These are phyloP conservation scores for Montipora efflorescens DNA, from an alignment of 64 coral and sea anemone species.

Conservation along the genomic window DNA sequence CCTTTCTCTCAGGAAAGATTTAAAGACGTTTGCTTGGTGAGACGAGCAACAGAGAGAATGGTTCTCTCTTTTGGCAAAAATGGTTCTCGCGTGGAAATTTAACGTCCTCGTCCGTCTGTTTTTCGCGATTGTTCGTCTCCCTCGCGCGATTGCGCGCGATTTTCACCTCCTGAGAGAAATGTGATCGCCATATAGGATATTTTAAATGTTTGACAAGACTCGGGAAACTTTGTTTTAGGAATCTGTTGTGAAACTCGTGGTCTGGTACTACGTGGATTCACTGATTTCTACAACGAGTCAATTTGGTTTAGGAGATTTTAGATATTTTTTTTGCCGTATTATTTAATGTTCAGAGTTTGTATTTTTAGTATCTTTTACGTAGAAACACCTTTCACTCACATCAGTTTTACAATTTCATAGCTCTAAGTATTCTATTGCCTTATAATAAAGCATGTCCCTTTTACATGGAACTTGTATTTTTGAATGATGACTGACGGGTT, in stretches of 20 bases:
- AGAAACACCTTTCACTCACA: neutral
- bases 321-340: neutral
- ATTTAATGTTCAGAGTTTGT: conserved; percentile 11
- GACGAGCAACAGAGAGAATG: neutral
- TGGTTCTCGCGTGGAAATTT: too few species aligned
- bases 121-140: too few species aligned
- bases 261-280: neutral
- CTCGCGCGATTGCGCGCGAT: neutral
- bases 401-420: neutral
- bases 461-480: neutral
- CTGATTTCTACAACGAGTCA: neutral
- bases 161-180: neutral
- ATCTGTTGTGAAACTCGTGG: neutral
- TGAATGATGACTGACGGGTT: neutral
- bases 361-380: conserved; percentile 24
- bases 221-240: neutral
- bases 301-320: neutral
- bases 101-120: too few species aligned
- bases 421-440: neutral
- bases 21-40: neutral
- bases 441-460: too few species aligned
- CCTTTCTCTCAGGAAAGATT: neutral
- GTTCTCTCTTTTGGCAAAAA: too few species aligned
- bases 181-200: neutral
- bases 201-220: neutral